Conservation (phyloP, 2,888 invertebrate genomes). For the Laspeyria flexula region DNA sequence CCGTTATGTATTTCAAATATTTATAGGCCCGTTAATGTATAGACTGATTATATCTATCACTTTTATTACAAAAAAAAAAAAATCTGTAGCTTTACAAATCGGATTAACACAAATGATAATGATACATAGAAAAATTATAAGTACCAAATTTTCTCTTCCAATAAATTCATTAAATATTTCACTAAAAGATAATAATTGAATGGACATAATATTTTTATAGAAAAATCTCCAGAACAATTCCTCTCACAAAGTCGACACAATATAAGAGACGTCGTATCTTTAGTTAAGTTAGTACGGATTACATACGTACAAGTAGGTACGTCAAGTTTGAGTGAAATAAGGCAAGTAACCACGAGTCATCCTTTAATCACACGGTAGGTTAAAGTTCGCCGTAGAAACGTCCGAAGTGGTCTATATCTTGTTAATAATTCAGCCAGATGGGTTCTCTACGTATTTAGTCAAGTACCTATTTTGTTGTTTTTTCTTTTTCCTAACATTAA, state of each 20-base stretch:
- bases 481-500: not conserved
- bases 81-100: too few relatives aligned
- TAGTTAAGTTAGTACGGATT: conserved; percentile 19
- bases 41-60: too few relatives aligned
- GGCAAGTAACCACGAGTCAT: conserved; percentile 34
- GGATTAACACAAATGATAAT: too few relatives aligned
- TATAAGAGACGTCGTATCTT: conserved; percentile 14
- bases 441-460: conserved; percentile 4
- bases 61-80: too few relatives aligned
- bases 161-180: too few relatives aligned
- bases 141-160: too few relatives aligned
- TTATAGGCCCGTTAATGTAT: too few relatives aligned
- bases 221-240: not conserved
- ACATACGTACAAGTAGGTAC: conserved; percentile 19
- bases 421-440: conserved; percentile 28
- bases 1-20: too few relatives aligned
- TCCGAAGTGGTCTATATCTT: conserved; percentile 18
- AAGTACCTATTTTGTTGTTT: not conserved
- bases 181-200: too few relatives aligned
- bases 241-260: conserved; percentile 4
- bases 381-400: conserved; percentile 32
- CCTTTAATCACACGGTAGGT: conserved; percentile 36
- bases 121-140: too few relatives aligned
- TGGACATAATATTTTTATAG: too few relatives aligned
- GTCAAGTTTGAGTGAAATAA: conserved; percentile 27